phyloP scores from a whole-genome alignment of 2,888 invertebrate species.

The Troides oblongomaculatus region DNA sequence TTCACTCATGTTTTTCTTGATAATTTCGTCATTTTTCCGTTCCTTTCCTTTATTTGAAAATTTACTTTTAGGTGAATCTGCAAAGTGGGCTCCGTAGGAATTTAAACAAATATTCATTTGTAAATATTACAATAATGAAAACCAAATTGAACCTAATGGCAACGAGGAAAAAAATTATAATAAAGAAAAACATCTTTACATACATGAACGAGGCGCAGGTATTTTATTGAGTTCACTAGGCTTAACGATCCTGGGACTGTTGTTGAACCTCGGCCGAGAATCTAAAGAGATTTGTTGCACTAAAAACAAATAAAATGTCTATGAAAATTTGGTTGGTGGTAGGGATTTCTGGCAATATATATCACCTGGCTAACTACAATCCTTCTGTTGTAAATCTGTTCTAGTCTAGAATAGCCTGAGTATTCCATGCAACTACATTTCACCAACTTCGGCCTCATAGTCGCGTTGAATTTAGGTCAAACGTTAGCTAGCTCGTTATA shows the following conservation, averaged over 20 bases:
- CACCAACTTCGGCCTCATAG: too few relatives aligned
- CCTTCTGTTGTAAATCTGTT: too few relatives aligned
- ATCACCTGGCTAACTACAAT: too few relatives aligned
- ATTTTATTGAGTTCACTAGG: background rate
- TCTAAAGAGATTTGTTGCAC: slow-evolving; percentile 1
- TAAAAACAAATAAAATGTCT: slow-evolving; percentile 1
- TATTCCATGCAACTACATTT: too few relatives aligned
- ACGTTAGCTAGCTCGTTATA: too few relatives aligned
- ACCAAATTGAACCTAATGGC: background rate
- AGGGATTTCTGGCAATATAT: too few relatives aligned
- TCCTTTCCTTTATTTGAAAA: slow-evolving; percentile 5
- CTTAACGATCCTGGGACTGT: slow-evolving; percentile 20
- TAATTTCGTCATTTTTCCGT: background rate
- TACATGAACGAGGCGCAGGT: background rate
- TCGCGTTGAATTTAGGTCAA: too few relatives aligned
- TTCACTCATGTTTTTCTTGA: slow-evolving; percentile 2
- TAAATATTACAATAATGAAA: background rate
- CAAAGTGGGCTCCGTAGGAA: background rate
- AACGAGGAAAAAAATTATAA: background rate
- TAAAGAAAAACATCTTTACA: background rate
- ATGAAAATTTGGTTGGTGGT: slow-evolving; percentile 2
- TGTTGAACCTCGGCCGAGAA: slow-evolving; percentile 18
- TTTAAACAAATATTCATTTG: background rate
- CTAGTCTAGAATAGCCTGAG: too few relatives aligned
- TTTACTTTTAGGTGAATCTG: slow-evolving; percentile 1